These are phyloP conservation scores for Campylorhamphus procurvoides DNA, from an alignment of 2,113 vertebrate genomes.

Conservation along the genomic window DNA sequence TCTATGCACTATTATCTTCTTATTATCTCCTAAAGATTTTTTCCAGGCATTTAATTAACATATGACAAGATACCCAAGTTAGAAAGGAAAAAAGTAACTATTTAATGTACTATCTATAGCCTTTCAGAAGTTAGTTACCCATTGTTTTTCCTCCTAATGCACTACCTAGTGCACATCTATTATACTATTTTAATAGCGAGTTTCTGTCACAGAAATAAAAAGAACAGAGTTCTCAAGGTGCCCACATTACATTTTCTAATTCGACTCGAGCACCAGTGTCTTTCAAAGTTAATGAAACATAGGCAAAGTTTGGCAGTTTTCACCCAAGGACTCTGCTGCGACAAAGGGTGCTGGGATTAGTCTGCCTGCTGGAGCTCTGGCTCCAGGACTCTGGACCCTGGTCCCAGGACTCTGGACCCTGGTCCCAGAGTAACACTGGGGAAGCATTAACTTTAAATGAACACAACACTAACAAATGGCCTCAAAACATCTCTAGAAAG, in stretches of 20 bases:
- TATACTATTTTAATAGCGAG: constrained; percentile 45
- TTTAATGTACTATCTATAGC: constrained; percentile 62
- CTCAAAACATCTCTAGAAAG: not conserved
- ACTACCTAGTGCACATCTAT: constrained; percentile 20
- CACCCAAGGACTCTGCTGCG: not conserved
- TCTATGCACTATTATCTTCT: constrained; percentile 49
- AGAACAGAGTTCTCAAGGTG: constrained; percentile 19
- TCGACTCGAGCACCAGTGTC: not conserved
- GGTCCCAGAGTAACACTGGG: not conserved
- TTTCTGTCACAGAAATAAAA: constrained; percentile 51
- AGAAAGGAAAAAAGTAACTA: constrained; percentile 6
- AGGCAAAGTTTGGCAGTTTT: not conserved
- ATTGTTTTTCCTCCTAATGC: constrained; percentile 54
- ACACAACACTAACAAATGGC: accelerated
- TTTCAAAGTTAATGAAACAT: not conserved
- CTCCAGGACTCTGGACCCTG: not conserved
- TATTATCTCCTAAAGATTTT: constrained; percentile 66
- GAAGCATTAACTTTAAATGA: not conserved
- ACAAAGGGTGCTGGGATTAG: not conserved
- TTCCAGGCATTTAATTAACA: constrained; percentile 65
- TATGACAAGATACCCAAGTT: constrained; percentile 62
- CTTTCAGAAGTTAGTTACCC: constrained; percentile 38
- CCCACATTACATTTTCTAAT: constrained; percentile 3
- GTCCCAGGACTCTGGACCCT: not conserved
- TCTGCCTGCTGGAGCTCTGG: not conserved